Percentiles rank a stretch among this genome's conserved stretches.
phyloP scores from a whole-genome alignment of 1,140 invertebrate species.

The Dreissena polymorpha region DNA sequence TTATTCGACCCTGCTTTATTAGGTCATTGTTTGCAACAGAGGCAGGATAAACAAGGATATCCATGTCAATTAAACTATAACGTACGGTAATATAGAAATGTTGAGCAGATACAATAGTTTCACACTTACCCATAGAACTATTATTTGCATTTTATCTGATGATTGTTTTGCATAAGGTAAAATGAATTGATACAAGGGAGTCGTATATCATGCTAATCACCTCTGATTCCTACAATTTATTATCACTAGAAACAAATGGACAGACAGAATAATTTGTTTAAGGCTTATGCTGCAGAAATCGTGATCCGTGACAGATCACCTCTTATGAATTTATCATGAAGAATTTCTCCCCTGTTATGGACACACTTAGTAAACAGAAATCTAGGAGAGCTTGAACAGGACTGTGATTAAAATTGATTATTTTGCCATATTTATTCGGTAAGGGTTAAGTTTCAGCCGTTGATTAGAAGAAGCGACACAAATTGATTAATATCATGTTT shows the following conservation, averaged over 20 bases:
- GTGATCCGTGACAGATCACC: constrained; percentile 35
- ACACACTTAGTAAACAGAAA: constrained; percentile 47
- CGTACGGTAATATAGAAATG: no score
- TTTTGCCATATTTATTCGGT: constrained; percentile 48
- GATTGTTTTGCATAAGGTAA: no score
- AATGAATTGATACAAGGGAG: no score
- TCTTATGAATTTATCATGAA: constrained; percentile 49
- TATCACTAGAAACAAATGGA: constrained; percentile 39
- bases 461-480: constrained; percentile 38
- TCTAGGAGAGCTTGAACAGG: constrained; percentile 28
- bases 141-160: no score
- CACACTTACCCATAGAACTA: no score
- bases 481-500: constrained; percentile 41
- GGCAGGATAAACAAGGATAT: no score
- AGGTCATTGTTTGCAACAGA: no score
- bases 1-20: no score
- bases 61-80: no score
- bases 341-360: constrained; percentile 14
- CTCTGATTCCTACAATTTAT: constrained; percentile 22
- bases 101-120: no score
- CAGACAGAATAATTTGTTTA: constrained; percentile 40
- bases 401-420: constrained; percentile 57
- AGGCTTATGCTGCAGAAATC: constrained; percentile 29
- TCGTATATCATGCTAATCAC: neutral
- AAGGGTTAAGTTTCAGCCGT: constrained; percentile 42